phyloP scores from a whole-genome alignment of 2,888 invertebrate species.

The Pachliopta kotzebuea region DNA sequence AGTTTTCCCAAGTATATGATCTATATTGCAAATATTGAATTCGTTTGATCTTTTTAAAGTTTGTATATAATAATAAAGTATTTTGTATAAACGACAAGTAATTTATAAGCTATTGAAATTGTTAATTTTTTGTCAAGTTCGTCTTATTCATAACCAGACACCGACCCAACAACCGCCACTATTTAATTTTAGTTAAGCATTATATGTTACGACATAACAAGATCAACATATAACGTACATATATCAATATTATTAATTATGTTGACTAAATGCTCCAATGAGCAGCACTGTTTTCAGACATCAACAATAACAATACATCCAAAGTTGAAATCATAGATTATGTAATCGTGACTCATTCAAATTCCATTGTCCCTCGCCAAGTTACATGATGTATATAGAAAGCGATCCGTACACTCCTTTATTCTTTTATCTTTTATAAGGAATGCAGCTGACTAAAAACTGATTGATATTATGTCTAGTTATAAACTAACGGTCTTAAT shows the following conservation, averaged over 20 bases:
- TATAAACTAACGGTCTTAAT: slow-evolving; percentile 4
- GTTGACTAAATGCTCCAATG: background rate
- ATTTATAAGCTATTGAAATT: too few species aligned
- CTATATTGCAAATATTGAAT: too few species aligned
- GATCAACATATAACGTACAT: background rate
- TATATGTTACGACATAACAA: too few species aligned
- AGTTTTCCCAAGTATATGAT: too few species aligned
- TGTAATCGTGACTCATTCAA: slow-evolving; percentile 2
- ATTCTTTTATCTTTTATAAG: slow-evolving; percentile 9
- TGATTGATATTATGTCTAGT: slow-evolving; percentile 9
- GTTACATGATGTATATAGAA: background rate
- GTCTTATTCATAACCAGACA: too few species aligned
- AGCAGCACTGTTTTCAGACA: background rate
- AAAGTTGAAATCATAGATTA: background rate
- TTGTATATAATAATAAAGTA: too few species aligned
- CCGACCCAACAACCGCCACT: too few species aligned
- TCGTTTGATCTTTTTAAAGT: too few species aligned
- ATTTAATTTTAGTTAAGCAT: too few species aligned
- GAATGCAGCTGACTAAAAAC: slow-evolving; percentile 3
- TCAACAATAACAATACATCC: background rate
- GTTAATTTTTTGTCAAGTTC: too few species aligned
- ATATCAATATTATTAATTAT: too few species aligned
- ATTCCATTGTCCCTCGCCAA: slow-evolving; percentile 3
- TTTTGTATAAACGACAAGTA: too few species aligned
- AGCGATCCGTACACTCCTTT: background rate